Conservation (phyloP, 2,888 invertebrate genomes). For the Drosophila tripunctata region DNA sequence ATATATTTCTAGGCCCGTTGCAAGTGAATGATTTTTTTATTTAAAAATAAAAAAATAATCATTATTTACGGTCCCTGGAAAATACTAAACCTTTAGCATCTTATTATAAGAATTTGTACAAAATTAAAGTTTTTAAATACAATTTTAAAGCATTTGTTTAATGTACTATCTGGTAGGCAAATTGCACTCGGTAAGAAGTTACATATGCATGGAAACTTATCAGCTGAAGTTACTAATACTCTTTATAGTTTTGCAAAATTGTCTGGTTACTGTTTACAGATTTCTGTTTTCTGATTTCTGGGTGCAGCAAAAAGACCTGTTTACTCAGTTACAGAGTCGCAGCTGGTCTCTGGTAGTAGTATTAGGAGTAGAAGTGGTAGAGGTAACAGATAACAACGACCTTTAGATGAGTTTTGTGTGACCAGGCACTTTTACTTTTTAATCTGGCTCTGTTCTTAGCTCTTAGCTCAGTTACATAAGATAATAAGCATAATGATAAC, state of each 20-base stretch:
- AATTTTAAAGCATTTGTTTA: too few species aligned
- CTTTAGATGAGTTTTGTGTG: constrained; percentile 15
- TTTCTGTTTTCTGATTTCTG: constrained; percentile 43
- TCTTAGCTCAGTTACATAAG: constrained; percentile 24
- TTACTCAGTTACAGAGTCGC: constrained; percentile 9
- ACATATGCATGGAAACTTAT: background rate
- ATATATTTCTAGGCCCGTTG: too few species aligned
- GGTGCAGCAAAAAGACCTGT: constrained; percentile 63
- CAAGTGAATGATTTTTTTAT: too few species aligned
- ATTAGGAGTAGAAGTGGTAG: too few species aligned
- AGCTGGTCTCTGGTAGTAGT: constrained; percentile 1
- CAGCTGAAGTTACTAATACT: constrained; percentile 14
- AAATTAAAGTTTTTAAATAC: too few species aligned
- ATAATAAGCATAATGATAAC: constrained; percentile 6
- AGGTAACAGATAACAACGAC: constrained; percentile 35
- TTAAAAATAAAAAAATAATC: too few species aligned
- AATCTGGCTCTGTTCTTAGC: constrained; percentile 3
- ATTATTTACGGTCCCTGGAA: too few species aligned
- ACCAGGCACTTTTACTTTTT: constrained; percentile 27
- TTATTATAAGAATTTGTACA: too few species aligned
- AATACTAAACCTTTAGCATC: too few species aligned
- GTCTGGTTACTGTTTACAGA: constrained; percentile 23
- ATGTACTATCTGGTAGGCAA: background rate
- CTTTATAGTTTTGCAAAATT: constrained; percentile 8
- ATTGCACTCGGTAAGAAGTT: background rate